phyloP scores from a whole-genome alignment of 2,113 vertebrate species.

The Porphyrio hochstetteri region DNA sequence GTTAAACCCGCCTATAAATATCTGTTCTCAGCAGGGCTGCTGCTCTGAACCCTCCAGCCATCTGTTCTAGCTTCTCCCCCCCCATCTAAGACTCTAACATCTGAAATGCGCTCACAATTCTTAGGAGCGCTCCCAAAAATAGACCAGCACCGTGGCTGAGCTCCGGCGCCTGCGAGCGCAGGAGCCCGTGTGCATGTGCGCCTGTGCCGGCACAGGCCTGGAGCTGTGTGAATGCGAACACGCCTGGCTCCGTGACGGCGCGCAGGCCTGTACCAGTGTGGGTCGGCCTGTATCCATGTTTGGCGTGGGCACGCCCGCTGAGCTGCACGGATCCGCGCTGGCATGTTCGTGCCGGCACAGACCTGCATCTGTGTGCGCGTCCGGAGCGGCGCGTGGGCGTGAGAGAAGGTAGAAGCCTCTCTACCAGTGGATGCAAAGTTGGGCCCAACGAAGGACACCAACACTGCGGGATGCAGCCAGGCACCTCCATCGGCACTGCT shows the following conservation, averaged over 20 bases:
- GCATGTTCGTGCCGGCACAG: background rate
- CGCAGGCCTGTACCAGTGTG: background rate
- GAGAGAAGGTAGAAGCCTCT: background rate
- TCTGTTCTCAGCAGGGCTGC: constrained; percentile 76
- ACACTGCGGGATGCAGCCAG: background rate
- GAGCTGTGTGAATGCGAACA: background rate
- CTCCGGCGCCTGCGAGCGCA: background rate
- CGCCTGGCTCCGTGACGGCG: background rate
- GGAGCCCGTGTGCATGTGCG: background rate
- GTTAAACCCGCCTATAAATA: constrained; percentile 80
- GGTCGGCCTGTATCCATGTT: background rate
- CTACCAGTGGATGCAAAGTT: background rate
- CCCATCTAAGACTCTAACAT: constrained; percentile 75
- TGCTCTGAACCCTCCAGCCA: constrained; percentile 78
- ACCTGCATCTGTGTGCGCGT: background rate
- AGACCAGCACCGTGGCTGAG: constrained; percentile 29
- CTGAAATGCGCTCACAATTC: constrained; percentile 75
- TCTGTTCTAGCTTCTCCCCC: constrained; percentile 76
- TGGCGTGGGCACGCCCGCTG: background rate
- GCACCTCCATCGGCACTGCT: background rate
- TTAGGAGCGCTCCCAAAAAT: constrained; percentile 78
- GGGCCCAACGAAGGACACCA: fast-evolving
- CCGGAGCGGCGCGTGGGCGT: background rate
- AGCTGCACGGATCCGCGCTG: background rate
- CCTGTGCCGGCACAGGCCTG: background rate